These are phyloP conservation scores for Serranus cabrilla DNA, from an alignment of 2,797 vertebrate species.

Conservation along the genomic window DNA sequence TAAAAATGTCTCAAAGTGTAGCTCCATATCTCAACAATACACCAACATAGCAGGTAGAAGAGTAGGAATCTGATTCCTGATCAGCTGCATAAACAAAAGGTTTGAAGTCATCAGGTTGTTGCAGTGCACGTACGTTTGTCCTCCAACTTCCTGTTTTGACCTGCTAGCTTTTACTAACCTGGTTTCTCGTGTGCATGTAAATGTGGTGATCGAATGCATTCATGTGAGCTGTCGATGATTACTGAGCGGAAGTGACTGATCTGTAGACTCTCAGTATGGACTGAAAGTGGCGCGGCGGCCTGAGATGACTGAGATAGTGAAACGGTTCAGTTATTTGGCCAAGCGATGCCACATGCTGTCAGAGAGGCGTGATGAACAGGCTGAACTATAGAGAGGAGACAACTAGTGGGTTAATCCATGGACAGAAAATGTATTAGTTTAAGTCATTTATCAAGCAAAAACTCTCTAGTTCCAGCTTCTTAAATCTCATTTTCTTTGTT, in stretches of 20 bases:
- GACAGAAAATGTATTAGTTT: neutral
- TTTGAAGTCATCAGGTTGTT: slow-evolving; percentile 14
- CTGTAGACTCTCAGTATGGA: slow-evolving; percentile 47
- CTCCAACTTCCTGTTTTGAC: slow-evolving; percentile 33
- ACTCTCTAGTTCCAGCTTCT: neutral
- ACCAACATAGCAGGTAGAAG: too few relatives aligned
- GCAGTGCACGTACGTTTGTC: neutral
- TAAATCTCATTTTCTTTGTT: neutral
- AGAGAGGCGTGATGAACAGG: neutral
- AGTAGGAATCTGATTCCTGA: neutral
- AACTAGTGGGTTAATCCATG: fast-evolving
- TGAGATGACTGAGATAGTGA: slow-evolving; percentile 54
- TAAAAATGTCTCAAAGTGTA: neutral
- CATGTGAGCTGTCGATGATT: slow-evolving; percentile 9
- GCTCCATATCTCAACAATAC: neutral
- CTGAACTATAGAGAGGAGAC: neutral
- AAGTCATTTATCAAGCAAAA: neutral
- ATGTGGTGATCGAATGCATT: slow-evolving; percentile 6
- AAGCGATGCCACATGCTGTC: neutral
- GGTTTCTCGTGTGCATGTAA: neutral
- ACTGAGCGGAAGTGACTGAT: slow-evolving; percentile 65
- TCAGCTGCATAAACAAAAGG: neutral
- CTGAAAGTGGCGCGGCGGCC: slow-evolving; percentile 48
- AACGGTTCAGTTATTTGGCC: slow-evolving; percentile 19
- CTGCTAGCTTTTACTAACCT: neutral